A percentile compares a stretch with the other conserved stretches of the same genome.
phyloP scores from a whole-genome alignment of 2,888 invertebrate species.

The Napeogenes inachia region DNA sequence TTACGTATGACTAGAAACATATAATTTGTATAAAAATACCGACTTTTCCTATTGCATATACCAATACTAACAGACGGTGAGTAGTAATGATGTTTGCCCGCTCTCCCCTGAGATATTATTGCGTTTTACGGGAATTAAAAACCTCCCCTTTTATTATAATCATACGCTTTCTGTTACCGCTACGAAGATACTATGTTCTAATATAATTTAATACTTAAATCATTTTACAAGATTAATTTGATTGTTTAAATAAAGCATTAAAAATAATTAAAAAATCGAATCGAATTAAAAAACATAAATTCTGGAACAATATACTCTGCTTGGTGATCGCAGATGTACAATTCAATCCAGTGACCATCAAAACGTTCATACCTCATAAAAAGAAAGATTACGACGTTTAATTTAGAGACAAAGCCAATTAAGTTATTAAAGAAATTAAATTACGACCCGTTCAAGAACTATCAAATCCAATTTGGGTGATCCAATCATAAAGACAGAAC shows the following conservation, averaged over 20 bases:
- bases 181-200: too few relatives aligned
- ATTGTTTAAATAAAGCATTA: too few relatives aligned
- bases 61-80: slow-evolving; percentile 7
- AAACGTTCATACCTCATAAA: background rate
- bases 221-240: too few relatives aligned
- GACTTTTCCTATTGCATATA: slow-evolving; percentile 3
- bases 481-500: slow-evolving; percentile 17
- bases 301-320: too few relatives aligned
- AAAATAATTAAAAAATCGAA: too few relatives aligned
- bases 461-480: slow-evolving; percentile 26
- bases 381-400: slow-evolving; percentile 9
- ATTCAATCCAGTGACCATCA: background rate
- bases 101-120: slow-evolving; percentile 63
- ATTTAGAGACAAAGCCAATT: slow-evolving; percentile 23
- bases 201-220: too few relatives aligned
- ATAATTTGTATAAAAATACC: background rate
- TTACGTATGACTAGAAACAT: background rate
- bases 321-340: background rate
- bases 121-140: slow-evolving; percentile 71
- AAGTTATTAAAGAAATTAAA: slow-evolving; percentile 27
- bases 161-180: slow-evolving; percentile 10
- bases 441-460: slow-evolving; percentile 23
- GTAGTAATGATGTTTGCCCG: slow-evolving; percentile 62
- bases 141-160: slow-evolving; percentile 35
- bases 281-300: too few relatives aligned